Percentiles rank a stretch among this genome's conserved stretches.
These are phyloP conservation scores for Rhynchophorus ferrugineus DNA, from an alignment of 1,140 invertebrate genomes.

Conservation along the genomic window DNA sequence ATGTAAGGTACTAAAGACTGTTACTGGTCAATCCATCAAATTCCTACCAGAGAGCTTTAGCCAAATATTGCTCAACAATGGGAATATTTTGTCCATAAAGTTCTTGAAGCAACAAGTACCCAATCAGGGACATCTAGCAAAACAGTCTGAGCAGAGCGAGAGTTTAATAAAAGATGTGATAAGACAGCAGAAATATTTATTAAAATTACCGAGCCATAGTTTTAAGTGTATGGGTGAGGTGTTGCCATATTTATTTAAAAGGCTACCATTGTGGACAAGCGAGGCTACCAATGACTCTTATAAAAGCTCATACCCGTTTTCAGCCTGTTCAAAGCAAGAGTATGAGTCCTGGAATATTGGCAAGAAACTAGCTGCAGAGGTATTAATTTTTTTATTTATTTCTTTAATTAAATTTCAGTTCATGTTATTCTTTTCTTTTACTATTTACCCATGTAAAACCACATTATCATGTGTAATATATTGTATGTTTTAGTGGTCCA, in stretches of 20 bases:
- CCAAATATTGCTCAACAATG: conserved; percentile 17
- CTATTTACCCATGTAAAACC: background rate
- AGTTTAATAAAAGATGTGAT: background rate
- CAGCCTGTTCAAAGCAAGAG: conserved; percentile 28
- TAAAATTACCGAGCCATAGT: conserved; percentile 25
- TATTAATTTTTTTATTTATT: conserved; percentile 17
- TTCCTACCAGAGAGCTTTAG: conserved; percentile 20
- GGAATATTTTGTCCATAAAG: conserved; percentile 14
- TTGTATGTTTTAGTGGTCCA: conserved; percentile 31
- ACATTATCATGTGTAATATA: background rate
- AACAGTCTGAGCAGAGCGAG: background rate
- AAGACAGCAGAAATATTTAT: conserved; percentile 14
- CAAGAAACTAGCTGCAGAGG: conserved; percentile 31
- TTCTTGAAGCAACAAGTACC: conserved; percentile 11
- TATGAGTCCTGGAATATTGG: conserved; percentile 31
- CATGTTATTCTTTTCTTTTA: too few relatives aligned
- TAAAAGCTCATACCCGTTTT: conserved; percentile 32
- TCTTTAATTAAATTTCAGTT: too few relatives aligned
- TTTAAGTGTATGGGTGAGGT: conserved; percentile 31
- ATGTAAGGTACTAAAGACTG: conserved; percentile 18
- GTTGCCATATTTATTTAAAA: conserved; percentile 34
- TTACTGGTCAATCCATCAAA: conserved; percentile 17
- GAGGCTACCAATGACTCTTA: conserved; percentile 23
- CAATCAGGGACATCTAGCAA: background rate
- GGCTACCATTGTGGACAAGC: conserved; percentile 27